These are phyloP conservation scores for Exephanes ischioxanthus DNA, from an alignment of 2,888 invertebrate genomes.

Conservation along the genomic window DNA sequence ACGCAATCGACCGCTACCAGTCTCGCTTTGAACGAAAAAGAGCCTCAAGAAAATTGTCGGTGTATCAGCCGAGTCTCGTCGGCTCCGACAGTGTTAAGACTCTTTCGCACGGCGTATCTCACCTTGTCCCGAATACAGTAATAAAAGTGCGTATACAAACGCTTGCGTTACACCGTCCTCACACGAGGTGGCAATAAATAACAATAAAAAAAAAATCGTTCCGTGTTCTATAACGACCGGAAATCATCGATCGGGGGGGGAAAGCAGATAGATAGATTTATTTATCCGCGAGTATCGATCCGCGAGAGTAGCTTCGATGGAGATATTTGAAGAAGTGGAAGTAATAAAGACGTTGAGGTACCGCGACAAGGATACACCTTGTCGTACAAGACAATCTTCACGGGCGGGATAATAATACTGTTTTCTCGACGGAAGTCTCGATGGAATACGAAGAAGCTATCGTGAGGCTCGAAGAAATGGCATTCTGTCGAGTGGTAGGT, in stretches of 20 bases:
- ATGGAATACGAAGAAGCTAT: constrained; percentile 54
- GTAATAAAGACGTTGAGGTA: neutral
- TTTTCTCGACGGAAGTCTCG: constrained; percentile 45
- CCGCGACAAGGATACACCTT: constrained; percentile 54
- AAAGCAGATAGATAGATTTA: too few species aligned
- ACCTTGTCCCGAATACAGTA: constrained; percentile 66
- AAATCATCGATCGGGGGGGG: too few species aligned
- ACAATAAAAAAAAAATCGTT: too few species aligned
- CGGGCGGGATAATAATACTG: constrained; percentile 9
- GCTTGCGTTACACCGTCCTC: neutral
- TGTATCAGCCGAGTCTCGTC: constrained; percentile 21
- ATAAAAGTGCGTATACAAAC: constrained; percentile 40
- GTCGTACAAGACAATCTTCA: constrained; percentile 56
- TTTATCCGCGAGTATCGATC: too few species aligned
- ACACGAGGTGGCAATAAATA: too few species aligned
- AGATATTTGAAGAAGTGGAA: too few species aligned
- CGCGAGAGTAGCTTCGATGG: too few species aligned
- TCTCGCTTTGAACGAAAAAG: constrained; percentile 26
- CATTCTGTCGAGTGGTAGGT: constrained; percentile 42
- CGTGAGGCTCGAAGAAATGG: constrained; percentile 46
- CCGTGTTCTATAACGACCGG: too few species aligned
- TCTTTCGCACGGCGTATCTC: constrained; percentile 48
- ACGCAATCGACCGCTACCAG: constrained; percentile 40
- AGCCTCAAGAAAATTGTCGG: constrained; percentile 41
- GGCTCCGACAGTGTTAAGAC: constrained; percentile 36